Base-by-base conservation (phyloP, 1,140 invertebrate genomes). In the Ooceraea biroi region DNA sequence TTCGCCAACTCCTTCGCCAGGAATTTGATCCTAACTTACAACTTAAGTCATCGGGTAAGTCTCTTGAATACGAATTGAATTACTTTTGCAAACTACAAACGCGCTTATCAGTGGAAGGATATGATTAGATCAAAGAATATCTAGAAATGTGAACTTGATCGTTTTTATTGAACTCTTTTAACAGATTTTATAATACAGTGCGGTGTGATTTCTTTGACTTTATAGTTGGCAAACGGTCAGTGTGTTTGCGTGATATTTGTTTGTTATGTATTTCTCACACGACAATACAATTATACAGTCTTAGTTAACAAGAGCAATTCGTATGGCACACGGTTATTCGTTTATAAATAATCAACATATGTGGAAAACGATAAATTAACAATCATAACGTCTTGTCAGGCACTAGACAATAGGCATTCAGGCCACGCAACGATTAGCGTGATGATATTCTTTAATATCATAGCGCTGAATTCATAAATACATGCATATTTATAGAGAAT, bases 1-100 rank as follows among this genome's bases (percentile, higher is more conserved):
- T 99, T 99, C 95, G 98, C 99, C 82, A 99, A 99, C 95, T 99
- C 99, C 66, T 99, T 99, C 95, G 98, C 99, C 82, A 95, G 99
- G 91, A 99, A 99, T 95, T 96, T 99, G 83, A 97, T 99, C 74
- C 96, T 99, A 76, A 99, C 99, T 7, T 99, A 99, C 95, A 99
- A 99, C 95, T 95, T 99, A 73, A 96, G 99, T 78, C 98, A 99
- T 96, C 96, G 99, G 93, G 97, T 98, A 93, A 95, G 96, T 95
- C 2, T 84, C 22, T 61, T 3, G 7, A 12, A 71, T 44, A 3
- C 0, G 36, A 36, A 73, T 44, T 3, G 1, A 50, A 57, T 41
- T 19, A 0, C 3, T 36, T 25, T 73, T 30, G 5, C 3, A 30
- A 44, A 17, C 0, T 30, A 12, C 10, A 48, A 46, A 46, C 14